These are phyloP conservation scores for Clavelina lepadiformis DNA, from an alignment of 23 tunicate genomes.

Conservation along the genomic window DNA sequence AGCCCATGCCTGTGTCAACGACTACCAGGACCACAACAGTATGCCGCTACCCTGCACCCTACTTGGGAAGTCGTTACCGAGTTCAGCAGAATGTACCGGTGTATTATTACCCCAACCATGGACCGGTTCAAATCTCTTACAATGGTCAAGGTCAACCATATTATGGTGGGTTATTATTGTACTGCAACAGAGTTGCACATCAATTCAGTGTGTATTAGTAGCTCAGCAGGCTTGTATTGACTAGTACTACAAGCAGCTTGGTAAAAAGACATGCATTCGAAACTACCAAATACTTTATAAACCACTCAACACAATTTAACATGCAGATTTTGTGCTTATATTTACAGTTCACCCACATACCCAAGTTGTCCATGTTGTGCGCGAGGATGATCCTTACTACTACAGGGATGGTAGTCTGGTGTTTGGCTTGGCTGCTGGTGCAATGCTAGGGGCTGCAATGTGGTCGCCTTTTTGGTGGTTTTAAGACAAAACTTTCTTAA, in stretches of 20 bases:
- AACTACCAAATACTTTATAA: too few species aligned
- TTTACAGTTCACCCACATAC: slow-evolving; percentile 69
- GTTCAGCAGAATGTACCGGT: slow-evolving; percentile 53
- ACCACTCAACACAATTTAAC: too few species aligned
- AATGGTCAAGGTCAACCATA: slow-evolving; percentile 61
- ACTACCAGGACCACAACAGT: slow-evolving; percentile 8
- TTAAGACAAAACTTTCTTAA: too few species aligned
- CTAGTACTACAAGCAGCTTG: too few species aligned
- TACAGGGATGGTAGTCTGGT: slow-evolving; percentile 45
- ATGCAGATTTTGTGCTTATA: neutral
- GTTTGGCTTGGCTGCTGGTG: slow-evolving; percentile 69
- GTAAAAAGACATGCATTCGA: too few species aligned
- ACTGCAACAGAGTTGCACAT: neutral
- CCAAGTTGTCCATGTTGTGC: slow-evolving; percentile 46
- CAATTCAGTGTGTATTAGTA: neutral
- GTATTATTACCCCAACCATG: slow-evolving; percentile 67
- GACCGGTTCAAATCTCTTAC: slow-evolving; percentile 71
- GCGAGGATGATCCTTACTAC: slow-evolving; percentile 72
- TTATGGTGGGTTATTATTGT: slow-evolving; percentile 23
- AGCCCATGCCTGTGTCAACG: too few species aligned
- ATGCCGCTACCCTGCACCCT: neutral
- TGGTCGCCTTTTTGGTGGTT: slow-evolving; percentile 65
- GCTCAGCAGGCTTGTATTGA: neutral
- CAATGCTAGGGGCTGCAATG: slow-evolving; percentile 77
- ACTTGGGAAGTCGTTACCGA: slow-evolving; percentile 5